Evolutionary conservation across 2,888 invertebrate species (phyloP).

Genomic region (Idaea aversata): DNA sequence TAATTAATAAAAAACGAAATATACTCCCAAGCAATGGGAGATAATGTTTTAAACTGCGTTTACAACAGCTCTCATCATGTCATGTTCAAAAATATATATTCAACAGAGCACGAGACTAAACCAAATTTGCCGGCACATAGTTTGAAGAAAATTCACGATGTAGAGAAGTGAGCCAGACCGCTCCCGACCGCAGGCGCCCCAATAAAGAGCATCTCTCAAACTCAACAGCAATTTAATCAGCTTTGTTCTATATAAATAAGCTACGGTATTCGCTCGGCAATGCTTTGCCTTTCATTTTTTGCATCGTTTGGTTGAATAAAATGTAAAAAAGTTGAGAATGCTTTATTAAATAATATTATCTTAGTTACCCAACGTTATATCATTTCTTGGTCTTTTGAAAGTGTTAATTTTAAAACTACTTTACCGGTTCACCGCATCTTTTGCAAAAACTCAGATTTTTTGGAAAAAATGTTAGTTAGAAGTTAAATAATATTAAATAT

Average conservation of each 20-base stretch:
- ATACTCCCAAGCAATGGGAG: neutral
- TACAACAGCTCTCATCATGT: slow-evolving; percentile 25
- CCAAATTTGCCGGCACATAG: slow-evolving; percentile 31
- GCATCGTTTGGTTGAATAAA: slow-evolving; percentile 23
- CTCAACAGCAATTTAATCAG: slow-evolving; percentile 62
- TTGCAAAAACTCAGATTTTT: too few species aligned
- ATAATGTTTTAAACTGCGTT: neutral
- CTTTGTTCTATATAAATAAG: slow-evolving; percentile 60
- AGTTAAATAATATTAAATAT: too few species aligned
- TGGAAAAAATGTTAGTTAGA: too few species aligned
- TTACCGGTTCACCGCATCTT: too few species aligned
- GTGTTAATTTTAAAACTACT: too few species aligned
- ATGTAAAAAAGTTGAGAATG: slow-evolving; percentile 20
- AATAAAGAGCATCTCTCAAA: slow-evolving; percentile 48
- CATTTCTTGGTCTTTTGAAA: too few species aligned
- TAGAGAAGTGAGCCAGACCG: slow-evolving; percentile 29
- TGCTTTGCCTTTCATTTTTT: slow-evolving; percentile 36
- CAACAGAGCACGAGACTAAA: slow-evolving; percentile 26
- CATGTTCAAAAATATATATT: slow-evolving; percentile 34
- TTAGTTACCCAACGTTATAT: neutral
- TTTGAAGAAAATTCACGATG: slow-evolving; percentile 31
- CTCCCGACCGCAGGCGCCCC: slow-evolving; percentile 38
- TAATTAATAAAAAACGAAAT: neutral
- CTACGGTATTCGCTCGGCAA: slow-evolving; percentile 41
- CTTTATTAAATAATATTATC: neutral